These are phyloP conservation scores for Alligator mississippiensis DNA, from an alignment of 2,113 vertebrate species.

Conservation along the genomic window DNA sequence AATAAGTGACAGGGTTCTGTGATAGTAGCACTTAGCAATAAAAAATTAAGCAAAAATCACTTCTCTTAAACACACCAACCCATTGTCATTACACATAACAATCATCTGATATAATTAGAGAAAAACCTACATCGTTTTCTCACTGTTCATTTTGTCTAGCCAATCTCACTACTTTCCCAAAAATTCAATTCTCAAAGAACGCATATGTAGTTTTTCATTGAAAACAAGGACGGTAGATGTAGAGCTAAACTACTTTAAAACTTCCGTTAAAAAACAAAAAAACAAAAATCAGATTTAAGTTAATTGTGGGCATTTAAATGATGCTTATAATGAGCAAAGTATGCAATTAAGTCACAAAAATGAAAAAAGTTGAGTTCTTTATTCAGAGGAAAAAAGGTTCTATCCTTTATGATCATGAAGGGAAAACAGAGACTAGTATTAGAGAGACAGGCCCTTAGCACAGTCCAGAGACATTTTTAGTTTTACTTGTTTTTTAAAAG, in stretches of 20 bases:
- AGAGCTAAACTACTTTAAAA: neutral
- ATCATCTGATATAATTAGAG: neutral
- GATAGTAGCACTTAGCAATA: neutral
- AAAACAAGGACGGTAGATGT: neutral
- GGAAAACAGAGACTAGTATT: neutral
- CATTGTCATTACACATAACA: neutral
- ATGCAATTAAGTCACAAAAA: neutral
- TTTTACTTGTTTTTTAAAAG: neutral
- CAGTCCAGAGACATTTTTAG: neutral
- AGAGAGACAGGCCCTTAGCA: neutral
- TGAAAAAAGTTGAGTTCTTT: fast-evolving
- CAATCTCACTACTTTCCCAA: neutral
- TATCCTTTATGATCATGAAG: neutral
- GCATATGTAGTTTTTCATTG: neutral
- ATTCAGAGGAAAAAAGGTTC: neutral
- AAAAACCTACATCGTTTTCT: neutral
- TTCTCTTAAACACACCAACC: neutral
- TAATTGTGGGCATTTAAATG: neutral
- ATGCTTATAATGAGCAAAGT: neutral
- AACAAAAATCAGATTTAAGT: neutral
- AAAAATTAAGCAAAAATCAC: neutral
- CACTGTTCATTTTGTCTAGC: neutral
- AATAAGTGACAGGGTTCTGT: neutral
- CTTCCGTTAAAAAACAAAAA: too few relatives aligned
- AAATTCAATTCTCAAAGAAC: neutral